Percentiles rank a stretch among this genome's conserved stretches.
Evolutionary conservation across 2,797 vertebrate species (phyloP).

Genomic region (Bovichtus variegatus): DNA sequence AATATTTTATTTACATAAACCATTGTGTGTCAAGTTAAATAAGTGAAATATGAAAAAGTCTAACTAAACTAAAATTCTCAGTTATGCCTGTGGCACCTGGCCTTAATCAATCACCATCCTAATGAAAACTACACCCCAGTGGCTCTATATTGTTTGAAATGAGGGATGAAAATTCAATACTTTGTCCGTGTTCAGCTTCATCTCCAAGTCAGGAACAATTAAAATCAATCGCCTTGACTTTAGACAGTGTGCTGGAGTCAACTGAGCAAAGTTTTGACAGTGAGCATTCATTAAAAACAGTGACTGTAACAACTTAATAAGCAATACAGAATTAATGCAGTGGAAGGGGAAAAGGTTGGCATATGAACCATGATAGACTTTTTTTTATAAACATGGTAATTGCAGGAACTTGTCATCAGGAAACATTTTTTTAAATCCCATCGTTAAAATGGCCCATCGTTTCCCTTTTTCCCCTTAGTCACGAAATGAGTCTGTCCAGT

Average conservation of each 20-base stretch:
- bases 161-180: constrained; percentile 56
- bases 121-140: constrained; percentile 46
- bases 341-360: constrained; percentile 30
- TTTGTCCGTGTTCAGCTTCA: constrained; percentile 55
- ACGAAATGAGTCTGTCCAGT: constrained; percentile 15
- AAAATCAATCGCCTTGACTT: constrained; percentile 61
- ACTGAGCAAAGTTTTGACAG: constrained; percentile 54
- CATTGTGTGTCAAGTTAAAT: constrained; percentile 8
- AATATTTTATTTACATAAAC: neutral
- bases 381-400: constrained; percentile 39
- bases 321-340: constrained; percentile 50
- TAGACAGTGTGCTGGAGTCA: constrained; percentile 36
- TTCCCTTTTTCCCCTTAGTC: constrained; percentile 7
- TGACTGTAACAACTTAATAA: constrained; percentile 47
- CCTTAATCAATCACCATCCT: constrained; percentile 45
- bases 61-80: constrained; percentile 15
- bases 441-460: constrained; percentile 8
- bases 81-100: constrained; percentile 16
- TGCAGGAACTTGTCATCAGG: constrained; percentile 33
- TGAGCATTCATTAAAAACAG: constrained; percentile 65
- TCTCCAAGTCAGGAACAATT: constrained; percentile 65
- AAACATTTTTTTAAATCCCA: constrained; percentile 2
- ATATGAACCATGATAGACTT: constrained; percentile 25
- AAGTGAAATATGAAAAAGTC: constrained; percentile 13
- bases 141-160: constrained; percentile 39